Conservation (phyloP, 1,140 invertebrate species). For the Papilio xuthus region DNA sequence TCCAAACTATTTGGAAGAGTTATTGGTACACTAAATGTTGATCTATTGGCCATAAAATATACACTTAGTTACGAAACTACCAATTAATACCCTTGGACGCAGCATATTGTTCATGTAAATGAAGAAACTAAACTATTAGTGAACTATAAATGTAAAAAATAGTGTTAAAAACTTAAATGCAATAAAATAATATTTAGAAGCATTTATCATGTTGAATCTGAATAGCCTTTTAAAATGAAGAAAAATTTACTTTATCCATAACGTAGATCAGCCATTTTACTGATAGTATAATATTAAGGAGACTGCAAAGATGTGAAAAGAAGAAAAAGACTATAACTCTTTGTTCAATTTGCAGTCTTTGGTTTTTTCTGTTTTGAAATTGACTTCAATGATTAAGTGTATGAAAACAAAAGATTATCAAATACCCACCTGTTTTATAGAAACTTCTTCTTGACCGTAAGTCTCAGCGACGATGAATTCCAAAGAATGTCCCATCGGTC, state of each 20-base stretch:
- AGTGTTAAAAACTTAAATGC: no score
- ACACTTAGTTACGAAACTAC: conserved; percentile 14
- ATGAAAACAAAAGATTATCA: not conserved
- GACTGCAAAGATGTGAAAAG: not conserved
- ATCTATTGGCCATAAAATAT: conserved; percentile 33
- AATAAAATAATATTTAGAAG: not conserved
- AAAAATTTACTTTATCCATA: not conserved
- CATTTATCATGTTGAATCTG: not conserved
- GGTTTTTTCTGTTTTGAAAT: not conserved
- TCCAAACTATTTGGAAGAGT: conserved; percentile 31
- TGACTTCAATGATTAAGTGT: not conserved
- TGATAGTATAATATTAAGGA: not conserved
- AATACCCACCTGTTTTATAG: conserved; percentile 88
- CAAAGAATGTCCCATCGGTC: conserved; percentile 85
- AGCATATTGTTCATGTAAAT: conserved; percentile 28
- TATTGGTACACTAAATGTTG: conserved; percentile 27
- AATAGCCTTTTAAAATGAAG: not conserved
- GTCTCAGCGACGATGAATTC: conserved; percentile 95
- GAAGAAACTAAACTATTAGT: not conserved
- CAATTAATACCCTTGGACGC: not conserved
- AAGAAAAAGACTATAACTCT: not conserved
- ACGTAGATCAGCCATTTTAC: not conserved
- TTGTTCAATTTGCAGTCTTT: not conserved
- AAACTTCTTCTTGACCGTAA: conserved; percentile 93
- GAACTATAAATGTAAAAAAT: not conserved